A percentile compares a stretch with the other conserved stretches of the same genome.
phyloP scores from a whole-genome alignment of 2,113 vertebrate species.

The Serilophus lunatus region DNA sequence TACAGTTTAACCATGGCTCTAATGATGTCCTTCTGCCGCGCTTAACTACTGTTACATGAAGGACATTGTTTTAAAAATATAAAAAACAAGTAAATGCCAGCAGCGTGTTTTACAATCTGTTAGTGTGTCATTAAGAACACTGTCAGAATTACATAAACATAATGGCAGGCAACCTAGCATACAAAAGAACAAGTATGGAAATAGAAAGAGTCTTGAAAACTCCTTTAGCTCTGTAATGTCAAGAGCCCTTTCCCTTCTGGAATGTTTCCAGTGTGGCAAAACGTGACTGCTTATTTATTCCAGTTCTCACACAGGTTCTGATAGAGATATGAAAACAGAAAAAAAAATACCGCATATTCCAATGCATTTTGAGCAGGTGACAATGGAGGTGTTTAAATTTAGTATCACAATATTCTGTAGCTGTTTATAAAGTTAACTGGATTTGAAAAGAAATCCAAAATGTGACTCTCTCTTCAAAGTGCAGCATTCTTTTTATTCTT shows the following conservation, averaged over 20 bases:
- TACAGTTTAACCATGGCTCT: slow-evolving; percentile 99
- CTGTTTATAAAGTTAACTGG: neutral
- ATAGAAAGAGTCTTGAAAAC: slow-evolving; percentile 72
- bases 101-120: slow-evolving; percentile 99
- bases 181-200: slow-evolving; percentile 73
- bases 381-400: neutral
- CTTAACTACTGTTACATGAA: slow-evolving; percentile 99
- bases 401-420: neutral
- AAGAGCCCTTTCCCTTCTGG: slow-evolving; percentile 55
- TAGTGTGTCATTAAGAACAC: slow-evolving; percentile 99
- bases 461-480: neutral
- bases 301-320: neutral
- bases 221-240: slow-evolving; percentile 60
- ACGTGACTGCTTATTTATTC: neutral
- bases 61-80: slow-evolving; percentile 99
- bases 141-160: slow-evolving; percentile 92
- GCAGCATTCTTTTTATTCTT: neutral
- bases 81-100: slow-evolving; percentile 84
- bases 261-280: slow-evolving; percentile 30
- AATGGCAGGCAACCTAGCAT: slow-evolving; percentile 81
- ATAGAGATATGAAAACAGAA: neutral
- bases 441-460: slow-evolving; percentile 2
- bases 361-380: neutral
- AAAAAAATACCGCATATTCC: neutral
- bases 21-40: slow-evolving; percentile 99